phyloP scores from a whole-genome alignment of 2,113 vertebrate genomes.

The Platysteira castanea region DNA sequence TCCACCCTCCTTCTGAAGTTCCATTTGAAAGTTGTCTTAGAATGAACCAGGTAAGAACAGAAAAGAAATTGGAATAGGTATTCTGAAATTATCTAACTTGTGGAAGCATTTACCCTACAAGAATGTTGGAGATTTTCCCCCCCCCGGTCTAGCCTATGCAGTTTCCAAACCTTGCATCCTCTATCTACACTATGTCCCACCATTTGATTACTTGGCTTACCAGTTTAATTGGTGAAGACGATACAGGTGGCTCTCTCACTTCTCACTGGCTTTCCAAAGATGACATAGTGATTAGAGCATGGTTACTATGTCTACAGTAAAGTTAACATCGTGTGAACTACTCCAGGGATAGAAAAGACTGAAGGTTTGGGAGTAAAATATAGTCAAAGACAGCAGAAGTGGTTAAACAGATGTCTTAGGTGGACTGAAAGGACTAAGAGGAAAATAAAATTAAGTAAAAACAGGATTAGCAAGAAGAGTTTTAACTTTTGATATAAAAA shows the following conservation, averaged over 20 bases:
- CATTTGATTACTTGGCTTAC: neutral
- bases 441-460: neutral
- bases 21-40: neutral
- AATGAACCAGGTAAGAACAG: neutral
- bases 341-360: neutral
- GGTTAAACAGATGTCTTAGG: neutral
- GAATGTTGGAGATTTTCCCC: neutral
- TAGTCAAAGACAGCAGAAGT: neutral
- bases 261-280: neutral
- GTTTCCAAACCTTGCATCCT: neutral
- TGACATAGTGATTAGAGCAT: neutral
- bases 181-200: neutral
- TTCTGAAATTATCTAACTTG: neutral
- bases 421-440: neutral
- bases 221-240: neutral
- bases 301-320: neutral
- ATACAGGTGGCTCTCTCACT: neutral
- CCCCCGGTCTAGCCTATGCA: neutral
- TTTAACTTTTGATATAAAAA: neutral
- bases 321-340: neutral
- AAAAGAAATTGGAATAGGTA: neutral
- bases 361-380: neutral
- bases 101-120: neutral
- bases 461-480: neutral
- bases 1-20: neutral